phyloP scores from a whole-genome alignment of 1,140 invertebrate species.

The Atta colombica region DNA sequence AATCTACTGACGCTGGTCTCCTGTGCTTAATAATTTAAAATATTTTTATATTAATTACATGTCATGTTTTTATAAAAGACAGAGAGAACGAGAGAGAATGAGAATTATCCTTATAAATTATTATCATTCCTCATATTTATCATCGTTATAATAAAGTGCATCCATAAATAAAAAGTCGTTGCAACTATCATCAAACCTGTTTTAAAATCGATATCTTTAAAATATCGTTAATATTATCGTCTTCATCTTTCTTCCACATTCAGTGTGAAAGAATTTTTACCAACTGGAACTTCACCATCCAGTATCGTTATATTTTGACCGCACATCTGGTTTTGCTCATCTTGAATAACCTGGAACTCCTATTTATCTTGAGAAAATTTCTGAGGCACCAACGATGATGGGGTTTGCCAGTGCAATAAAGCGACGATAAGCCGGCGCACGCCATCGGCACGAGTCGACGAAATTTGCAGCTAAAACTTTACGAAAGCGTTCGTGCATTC shows the following conservation, averaged over 20 bases:
- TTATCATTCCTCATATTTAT: neutral
- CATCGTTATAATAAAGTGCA: neutral
- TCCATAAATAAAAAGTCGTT: neutral
- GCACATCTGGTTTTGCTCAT: neutral
- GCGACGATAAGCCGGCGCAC: constrained; percentile 34
- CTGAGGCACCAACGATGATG: constrained; percentile 11
- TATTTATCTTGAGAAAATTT: constrained; percentile 59
- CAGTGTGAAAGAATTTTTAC: neutral
- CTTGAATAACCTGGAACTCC: constrained; percentile 38
- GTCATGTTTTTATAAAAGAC: neutral
- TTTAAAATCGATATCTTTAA: constrained; percentile 10
- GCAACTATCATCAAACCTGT: neutral
- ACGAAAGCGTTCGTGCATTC: constrained; percentile 63
- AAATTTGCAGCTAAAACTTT: constrained; percentile 71
- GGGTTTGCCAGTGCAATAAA: constrained; percentile 24
- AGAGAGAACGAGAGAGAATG: neutral
- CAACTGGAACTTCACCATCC: constrained; percentile 18
- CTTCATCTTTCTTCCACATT: neutral
- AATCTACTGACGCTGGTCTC: no score
- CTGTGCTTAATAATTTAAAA: neutral
- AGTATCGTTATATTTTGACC: constrained; percentile 34
- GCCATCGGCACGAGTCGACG: constrained; percentile 37
- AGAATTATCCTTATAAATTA: constrained; percentile 18
- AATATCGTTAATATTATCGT: constrained; percentile 23
- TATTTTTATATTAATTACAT: neutral